phyloP scores from a whole-genome alignment of 2,888 invertebrate species.

The Neuroscelio doddi region DNA sequence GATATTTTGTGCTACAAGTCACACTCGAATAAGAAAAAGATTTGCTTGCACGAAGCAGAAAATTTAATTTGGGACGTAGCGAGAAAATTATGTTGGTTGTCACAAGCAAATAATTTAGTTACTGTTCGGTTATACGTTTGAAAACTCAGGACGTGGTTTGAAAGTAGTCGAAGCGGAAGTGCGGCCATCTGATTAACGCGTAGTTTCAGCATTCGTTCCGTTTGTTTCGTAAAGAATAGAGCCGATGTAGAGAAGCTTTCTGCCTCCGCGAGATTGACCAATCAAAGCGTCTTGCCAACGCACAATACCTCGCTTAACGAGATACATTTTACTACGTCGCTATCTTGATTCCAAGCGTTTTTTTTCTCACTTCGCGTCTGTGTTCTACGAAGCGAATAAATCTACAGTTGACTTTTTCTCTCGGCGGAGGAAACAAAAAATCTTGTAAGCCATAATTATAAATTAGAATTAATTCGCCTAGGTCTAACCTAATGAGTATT shows the following conservation, averaged over 20 bases:
- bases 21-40: too few species aligned
- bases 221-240: constrained; percentile 40
- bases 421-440: constrained; percentile 7
- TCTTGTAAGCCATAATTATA: constrained; percentile 5
- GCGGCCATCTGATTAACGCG: constrained; percentile 57
- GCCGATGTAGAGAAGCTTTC: constrained; percentile 22
- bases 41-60: too few species aligned
- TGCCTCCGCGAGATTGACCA: constrained; percentile 62
- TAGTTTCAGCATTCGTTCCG: constrained; percentile 45
- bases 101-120: too few species aligned
- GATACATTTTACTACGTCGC: constrained; percentile 38
- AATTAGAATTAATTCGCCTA: constrained; percentile 7
- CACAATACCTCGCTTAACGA: constrained; percentile 66
- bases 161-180: constrained; percentile 52
- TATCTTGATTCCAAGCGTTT: constrained; percentile 39
- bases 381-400: constrained; percentile 35
- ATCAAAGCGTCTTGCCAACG: constrained; percentile 64
- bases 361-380: constrained; percentile 29
- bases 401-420: constrained; percentile 24
- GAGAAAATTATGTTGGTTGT: too few species aligned
- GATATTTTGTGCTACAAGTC: too few species aligned
- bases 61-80: too few species aligned
- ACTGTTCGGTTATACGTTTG: too few species aligned
- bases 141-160: not conserved
- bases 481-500: constrained; percentile 8